Percentiles rank a stretch among this genome's conserved stretches.
Evolutionary conservation across 2,797 vertebrate genomes (phyloP).

Genomic region (Lagorchestes hirsutus): DNA sequence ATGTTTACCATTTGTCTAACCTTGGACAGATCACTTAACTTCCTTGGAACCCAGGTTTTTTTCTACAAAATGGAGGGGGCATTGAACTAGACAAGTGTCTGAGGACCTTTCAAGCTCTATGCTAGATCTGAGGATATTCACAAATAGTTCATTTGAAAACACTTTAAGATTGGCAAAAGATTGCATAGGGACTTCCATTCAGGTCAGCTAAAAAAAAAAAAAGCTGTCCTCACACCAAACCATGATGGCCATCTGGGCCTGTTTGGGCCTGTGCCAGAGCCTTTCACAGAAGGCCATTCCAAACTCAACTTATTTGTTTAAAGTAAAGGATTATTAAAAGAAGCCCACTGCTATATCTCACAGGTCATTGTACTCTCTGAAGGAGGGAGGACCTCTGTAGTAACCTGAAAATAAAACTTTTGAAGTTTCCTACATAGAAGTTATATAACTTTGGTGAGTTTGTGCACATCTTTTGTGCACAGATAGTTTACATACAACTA

Average conservation of each 20-base stretch:
- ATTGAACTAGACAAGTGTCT: background rate
- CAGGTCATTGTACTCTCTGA: background rate
- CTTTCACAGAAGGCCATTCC: background rate
- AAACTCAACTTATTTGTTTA: background rate
- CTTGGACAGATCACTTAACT: background rate
- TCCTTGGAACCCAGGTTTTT: background rate
- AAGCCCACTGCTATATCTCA: background rate
- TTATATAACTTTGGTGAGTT: background rate
- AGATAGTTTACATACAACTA: background rate
- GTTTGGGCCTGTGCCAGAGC: background rate
- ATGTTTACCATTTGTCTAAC: background rate
- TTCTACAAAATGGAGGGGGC: background rate
- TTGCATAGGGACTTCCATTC: conserved; percentile 28
- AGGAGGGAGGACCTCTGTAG: conserved; percentile 36
- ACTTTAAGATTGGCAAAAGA: conserved; percentile 66
- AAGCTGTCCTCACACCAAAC: background rate
- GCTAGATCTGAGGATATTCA: conserved; percentile 65
- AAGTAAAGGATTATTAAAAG: background rate
- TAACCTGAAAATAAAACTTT: conserved; percentile 24
- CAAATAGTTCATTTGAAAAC: conserved; percentile 67
- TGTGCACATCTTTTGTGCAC: conserved; percentile 29
- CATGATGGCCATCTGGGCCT: background rate
- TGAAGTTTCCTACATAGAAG: background rate
- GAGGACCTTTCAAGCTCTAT: background rate
- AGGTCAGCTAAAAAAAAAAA: conserved; percentile 8